Evolutionary conservation across 2,888 invertebrate genomes (phyloP).

Genomic region (Caenorhabditis afra): DNA sequence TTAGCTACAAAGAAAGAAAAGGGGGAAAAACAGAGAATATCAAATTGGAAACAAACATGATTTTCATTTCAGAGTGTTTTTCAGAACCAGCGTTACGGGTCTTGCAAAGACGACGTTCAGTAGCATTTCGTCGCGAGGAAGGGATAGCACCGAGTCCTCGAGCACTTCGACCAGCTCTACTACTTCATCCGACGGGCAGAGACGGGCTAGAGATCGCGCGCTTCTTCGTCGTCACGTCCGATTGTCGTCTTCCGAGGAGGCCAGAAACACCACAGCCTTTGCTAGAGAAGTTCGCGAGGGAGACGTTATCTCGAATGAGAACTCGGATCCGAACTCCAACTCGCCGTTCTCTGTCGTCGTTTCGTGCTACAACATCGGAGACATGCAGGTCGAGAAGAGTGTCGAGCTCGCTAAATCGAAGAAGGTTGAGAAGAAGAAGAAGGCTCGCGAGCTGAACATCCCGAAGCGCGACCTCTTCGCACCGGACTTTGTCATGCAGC

Average conservation of each 20-base stretch:
- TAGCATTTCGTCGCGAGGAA: conserved; percentile 7
- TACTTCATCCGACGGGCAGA: conserved; percentile 1
- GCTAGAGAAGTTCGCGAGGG: conserved; percentile 43
- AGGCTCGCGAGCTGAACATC: conserved; percentile 28
- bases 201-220: conserved; percentile 4
- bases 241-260: conserved; percentile 41
- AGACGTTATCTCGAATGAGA: conserved; percentile 33
- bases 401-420: conserved; percentile 9
- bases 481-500: conserved; percentile 24
- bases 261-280: conserved; percentile 17
- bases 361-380: conserved; percentile 19
- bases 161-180: conserved; percentile 19
- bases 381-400: conserved; percentile 18
- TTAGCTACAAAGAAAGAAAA: too few relatives aligned
- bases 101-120: conserved; percentile 43
- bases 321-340: conserved; percentile 15
- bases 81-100: conserved; percentile 52
- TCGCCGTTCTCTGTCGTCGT: conserved; percentile 20
- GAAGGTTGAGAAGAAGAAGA: conserved; percentile 32
- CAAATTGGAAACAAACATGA: too few relatives aligned
- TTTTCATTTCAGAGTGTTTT: background rate
- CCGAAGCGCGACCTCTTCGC: conserved; percentile 38
- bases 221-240: conserved; percentile 13
- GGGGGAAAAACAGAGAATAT: too few relatives aligned
- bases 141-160: conserved; percentile 9